Base-by-base conservation (phyloP, 2,113 vertebrate species). In the Colistium nudipinnis region DNA sequence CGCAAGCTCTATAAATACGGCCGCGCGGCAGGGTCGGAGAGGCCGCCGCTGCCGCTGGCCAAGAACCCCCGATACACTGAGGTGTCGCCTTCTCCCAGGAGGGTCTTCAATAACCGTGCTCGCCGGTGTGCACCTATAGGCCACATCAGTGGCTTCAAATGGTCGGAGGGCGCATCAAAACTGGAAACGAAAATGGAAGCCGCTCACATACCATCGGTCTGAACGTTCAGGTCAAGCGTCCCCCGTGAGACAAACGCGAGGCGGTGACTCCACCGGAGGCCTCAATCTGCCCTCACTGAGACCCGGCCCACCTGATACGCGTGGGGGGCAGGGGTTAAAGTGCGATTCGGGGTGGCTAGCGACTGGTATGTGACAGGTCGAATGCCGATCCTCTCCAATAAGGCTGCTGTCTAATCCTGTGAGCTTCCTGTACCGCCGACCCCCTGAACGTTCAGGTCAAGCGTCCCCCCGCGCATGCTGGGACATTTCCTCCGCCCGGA, bases 1-100 rank as follows among this genome's bases (percentile, higher is more conserved):
- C 70, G 39, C 62, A 55, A 80, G 83, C 74, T 84, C 90, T 92
- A 93, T 92, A 92, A 94, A 92, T 92, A 93, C 90, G 87, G 87
- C 76, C 12, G 36, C 17, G 69, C 74, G n/a, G n/a, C n/a, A 52
- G 83, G 83, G 81, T 79, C 61, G 54, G 25, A 53, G 22, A 82
- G 80, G 83, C 74, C 65, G 76, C 67, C 77, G 84, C 80, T 89
- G 76, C 87, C 17, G 80, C 38, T 60, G 75, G 82, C 82, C 80
- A 80, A 83, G 52, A 72, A 61, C 67, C 62, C 12, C 44, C 22
- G 70, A 80, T 70, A 84, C 80, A 51, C 67, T 7, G 69, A 73
- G 63, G 70, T 66, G 82, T 70, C 80, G 76, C 72, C 61, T 54
- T 68, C 52, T 59, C 33, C 28, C 30, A 17, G 63, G 67, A 74